phyloP scores from a whole-genome alignment of 2,113 vertebrate genomes.

The Ictalurus punctatus region DNA sequence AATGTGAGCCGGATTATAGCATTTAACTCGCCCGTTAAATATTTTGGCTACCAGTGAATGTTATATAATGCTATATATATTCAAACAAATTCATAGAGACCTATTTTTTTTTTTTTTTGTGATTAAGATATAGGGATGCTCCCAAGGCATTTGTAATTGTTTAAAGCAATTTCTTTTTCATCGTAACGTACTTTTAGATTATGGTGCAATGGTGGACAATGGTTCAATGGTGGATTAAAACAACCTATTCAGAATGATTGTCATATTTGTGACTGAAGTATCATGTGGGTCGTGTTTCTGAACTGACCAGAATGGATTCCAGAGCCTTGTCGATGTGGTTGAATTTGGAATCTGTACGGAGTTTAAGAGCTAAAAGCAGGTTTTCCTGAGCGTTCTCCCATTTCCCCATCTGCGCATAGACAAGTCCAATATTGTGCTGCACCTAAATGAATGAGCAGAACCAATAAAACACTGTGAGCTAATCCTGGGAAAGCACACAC shows the following conservation, averaged over 20 bases:
- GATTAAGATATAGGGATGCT: not conserved
- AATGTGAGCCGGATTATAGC: not conserved
- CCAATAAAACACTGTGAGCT: not conserved
- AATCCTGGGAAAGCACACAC: not conserved
- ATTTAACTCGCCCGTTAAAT: not conserved
- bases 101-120: not conserved
- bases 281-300: not conserved
- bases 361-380: slow-evolving; percentile 74
- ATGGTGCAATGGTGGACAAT: too few relatives aligned
- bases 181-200: not conserved
- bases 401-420: slow-evolving; percentile 74
- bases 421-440: slow-evolving; percentile 84
- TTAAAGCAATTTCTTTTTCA: not conserved
- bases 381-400: slow-evolving; percentile 88
- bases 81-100: not conserved
- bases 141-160: not conserved
- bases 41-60: not conserved
- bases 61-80: not conserved
- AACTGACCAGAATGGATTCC: slow-evolving; percentile 84
- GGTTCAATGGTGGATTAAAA: not conserved
- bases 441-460: slow-evolving; percentile 71
- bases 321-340: slow-evolving; percentile 83
- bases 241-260: not conserved
- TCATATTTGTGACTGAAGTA: not conserved
- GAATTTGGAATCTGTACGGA: slow-evolving; percentile 83